phyloP scores from a whole-genome alignment of 2,113 vertebrate species.

The Conger conger region DNA sequence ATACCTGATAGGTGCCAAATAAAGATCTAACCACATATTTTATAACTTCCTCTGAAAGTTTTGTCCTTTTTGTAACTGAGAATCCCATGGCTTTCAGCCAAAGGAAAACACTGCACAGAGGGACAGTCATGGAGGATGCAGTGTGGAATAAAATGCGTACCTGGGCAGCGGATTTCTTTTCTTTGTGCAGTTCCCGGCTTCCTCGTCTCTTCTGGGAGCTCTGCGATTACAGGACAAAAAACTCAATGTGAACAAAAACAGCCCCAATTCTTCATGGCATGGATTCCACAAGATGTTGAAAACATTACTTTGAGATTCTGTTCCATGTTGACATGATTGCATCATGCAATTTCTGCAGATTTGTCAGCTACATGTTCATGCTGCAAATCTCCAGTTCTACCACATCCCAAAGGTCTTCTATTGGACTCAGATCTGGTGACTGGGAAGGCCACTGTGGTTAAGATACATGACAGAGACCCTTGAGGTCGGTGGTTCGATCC shows the following conservation, averaged over 20 bases:
- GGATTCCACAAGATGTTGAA: no score
- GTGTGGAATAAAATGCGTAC: constrained; percentile 59
- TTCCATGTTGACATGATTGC: no score
- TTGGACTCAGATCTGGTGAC: no score
- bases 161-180: constrained; percentile 87
- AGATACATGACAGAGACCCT: no score
- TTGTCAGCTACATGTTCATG: no score
- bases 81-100: neutral
- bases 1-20: neutral
- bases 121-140: neutral
- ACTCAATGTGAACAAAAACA: neutral
- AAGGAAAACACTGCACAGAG: neutral
- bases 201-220: constrained; percentile 88
- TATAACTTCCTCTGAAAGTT: neutral
- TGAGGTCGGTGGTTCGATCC: no score
- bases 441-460: no score
- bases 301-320: no score
- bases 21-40: neutral
- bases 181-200: constrained; percentile 89
- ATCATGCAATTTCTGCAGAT: no score
- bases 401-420: no score
- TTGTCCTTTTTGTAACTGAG: neutral
- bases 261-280: no score
- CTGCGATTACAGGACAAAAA: constrained; percentile 66
- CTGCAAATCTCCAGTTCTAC: no score